These are phyloP conservation scores for Rhynchonema sp. DNA, from an alignment of 2,888 invertebrate species.

Conservation along the genomic window DNA sequence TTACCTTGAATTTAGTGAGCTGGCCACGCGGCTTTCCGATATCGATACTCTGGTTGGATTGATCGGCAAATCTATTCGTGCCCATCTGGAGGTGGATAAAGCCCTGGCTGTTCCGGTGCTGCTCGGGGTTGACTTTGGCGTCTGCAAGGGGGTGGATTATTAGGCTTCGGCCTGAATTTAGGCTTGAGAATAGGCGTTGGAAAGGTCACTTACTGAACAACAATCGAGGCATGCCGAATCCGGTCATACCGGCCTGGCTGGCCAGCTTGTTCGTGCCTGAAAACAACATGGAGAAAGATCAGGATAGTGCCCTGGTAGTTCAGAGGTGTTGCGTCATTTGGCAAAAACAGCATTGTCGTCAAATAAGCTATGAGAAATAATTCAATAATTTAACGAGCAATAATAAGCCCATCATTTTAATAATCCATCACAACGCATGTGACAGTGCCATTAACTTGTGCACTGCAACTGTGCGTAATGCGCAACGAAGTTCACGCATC, in stretches of 20 bases:
- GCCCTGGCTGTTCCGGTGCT: conserved; percentile 25
- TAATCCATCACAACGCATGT: too few relatives aligned
- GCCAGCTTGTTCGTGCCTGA: conserved; percentile 36
- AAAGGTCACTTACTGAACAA: background rate
- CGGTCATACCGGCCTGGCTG: conserved; percentile 37
- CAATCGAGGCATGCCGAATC: conserved; percentile 35
- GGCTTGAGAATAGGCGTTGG: background rate
- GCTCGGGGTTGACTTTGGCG: conserved; percentile 12
- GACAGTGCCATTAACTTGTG: too few relatives aligned
- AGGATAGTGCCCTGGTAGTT: too few relatives aligned
- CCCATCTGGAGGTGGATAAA: conserved; percentile 28
- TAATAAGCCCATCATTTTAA: too few relatives aligned
- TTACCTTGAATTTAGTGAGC: conserved; percentile 21
- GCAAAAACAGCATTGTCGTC: too few relatives aligned
- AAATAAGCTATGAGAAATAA: too few relatives aligned
- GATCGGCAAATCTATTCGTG: conserved; percentile 27
- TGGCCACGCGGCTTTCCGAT: conserved; percentile 26
- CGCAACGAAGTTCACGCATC: too few relatives aligned
- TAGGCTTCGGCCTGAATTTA: too few relatives aligned
- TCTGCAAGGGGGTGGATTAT: background rate
- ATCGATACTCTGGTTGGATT: conserved; percentile 22
- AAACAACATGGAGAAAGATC: background rate
- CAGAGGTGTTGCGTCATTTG: too few relatives aligned
- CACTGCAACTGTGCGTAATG: too few relatives aligned
- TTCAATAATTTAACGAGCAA: too few relatives aligned